phyloP scores from a whole-genome alignment of 2,113 vertebrate species.

The Sphyrna mokarran region DNA sequence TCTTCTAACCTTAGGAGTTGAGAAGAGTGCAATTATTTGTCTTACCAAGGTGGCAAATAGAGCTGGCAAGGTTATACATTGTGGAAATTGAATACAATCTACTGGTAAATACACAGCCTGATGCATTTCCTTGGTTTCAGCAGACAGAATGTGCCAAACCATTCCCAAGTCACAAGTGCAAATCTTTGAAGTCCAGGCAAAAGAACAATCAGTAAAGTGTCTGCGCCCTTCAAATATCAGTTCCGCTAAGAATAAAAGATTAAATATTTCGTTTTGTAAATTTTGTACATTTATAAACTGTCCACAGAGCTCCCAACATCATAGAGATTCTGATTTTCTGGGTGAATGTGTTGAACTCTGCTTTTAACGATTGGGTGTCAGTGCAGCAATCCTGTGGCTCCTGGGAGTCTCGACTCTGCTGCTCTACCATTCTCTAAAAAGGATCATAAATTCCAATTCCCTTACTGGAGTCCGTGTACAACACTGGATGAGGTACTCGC shows the following conservation, averaged over 20 bases:
- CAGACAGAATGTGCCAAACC: neutral
- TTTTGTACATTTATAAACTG: neutral
- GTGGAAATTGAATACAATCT: neutral
- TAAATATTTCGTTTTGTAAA: neutral
- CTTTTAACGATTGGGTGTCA: neutral
- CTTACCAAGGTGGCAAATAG: neutral
- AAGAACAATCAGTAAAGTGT: neutral
- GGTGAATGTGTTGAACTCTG: neutral
- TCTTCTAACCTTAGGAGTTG: neutral
- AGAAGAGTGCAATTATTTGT: neutral
- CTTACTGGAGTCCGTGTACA: neutral
- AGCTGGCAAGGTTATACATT: neutral
- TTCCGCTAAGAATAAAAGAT: neutral
- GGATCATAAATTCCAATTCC: neutral
- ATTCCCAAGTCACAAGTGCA: neutral
- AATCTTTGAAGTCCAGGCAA: neutral
- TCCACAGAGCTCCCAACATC: neutral
- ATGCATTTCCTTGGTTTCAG: neutral
- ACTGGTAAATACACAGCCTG: neutral
- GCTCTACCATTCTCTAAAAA: neutral
- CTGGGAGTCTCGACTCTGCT: neutral
- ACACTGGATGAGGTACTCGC: neutral
- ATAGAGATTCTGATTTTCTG: neutral
- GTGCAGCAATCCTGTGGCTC: neutral
- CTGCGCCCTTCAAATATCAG: neutral